Percentiles rank a stretch among this genome's conserved stretches.
phyloP scores from a whole-genome alignment of 2,797 vertebrate genomes.

The Arctocebus calabarensis region DNA sequence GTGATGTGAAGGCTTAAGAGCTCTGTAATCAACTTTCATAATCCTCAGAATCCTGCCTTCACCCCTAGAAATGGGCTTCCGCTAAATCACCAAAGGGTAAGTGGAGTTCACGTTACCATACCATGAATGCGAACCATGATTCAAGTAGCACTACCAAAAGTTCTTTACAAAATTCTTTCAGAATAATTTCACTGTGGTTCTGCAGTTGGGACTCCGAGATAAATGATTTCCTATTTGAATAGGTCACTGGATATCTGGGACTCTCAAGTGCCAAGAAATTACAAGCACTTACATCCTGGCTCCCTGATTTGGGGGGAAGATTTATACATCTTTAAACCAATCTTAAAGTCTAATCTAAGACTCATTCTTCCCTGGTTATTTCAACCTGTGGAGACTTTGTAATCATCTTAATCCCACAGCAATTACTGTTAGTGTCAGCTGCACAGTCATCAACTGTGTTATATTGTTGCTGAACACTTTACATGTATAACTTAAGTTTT shows the following conservation, averaged over 20 bases:
- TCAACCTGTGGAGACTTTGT: not conserved
- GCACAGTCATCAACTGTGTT: not conserved
- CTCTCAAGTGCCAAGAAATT: constrained; percentile 11
- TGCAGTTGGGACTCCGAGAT: not conserved
- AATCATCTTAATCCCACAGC: constrained; percentile 22
- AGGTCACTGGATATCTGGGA: not conserved
- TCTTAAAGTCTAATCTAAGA: not conserved
- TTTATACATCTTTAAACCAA: not conserved
- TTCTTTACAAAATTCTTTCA: not conserved
- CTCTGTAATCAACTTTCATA: not conserved
- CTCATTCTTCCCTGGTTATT: not conserved
- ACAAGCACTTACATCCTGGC: not conserved
- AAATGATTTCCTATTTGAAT: not conserved
- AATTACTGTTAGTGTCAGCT: not conserved
- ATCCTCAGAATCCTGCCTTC: not conserved
- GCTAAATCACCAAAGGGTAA: not conserved
- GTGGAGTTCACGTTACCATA: not conserved
- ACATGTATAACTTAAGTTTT: not conserved
- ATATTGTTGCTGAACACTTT: not conserved
- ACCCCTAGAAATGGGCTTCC: not conserved
- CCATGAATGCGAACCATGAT: not conserved
- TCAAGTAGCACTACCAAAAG: not conserved
- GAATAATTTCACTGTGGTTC: not conserved
- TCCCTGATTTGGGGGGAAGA: not conserved
- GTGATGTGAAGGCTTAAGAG: not conserved